Conservation (phyloP, 2,113 vertebrate genomes). For the Strix aluco region DNA sequence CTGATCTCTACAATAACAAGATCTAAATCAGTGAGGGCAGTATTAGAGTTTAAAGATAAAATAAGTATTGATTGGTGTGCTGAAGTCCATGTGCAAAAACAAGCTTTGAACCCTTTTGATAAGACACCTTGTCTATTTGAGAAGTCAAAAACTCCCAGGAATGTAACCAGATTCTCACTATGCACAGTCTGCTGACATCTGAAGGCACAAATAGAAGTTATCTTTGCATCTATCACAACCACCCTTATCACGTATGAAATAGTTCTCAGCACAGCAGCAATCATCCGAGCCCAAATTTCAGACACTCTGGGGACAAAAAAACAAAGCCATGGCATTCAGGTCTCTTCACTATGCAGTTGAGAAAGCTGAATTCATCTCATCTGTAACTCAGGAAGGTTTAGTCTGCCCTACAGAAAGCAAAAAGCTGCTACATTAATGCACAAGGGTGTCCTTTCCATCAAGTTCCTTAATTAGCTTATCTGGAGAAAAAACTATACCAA, state of each 20-base stretch:
- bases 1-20: conserved; percentile 4
- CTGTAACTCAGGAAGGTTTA: conserved; percentile 27
- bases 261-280: not conserved
- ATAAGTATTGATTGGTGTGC: conserved; percentile 37
- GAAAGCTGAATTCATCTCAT: not conserved
- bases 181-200: not conserved
- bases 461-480: conserved; percentile 76
- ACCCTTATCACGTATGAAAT: not conserved
- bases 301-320: not conserved
- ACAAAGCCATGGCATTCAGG: not conserved
- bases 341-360: not conserved
- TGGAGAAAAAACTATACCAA: conserved; percentile 74
- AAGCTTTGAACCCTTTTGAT: conserved; percentile 18
- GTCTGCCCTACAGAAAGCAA: conserved; percentile 48
- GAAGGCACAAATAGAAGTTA: not conserved
- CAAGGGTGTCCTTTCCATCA: conserved; percentile 55
- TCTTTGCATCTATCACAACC: not conserved
- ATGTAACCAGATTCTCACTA: not conserved
- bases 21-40: conserved; percentile 28
- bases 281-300: not conserved
- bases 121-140: not conserved
- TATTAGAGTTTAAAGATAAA: conserved; percentile 43
- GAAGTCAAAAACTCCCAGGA: not conserved
- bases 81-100: not conserved
- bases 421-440: conserved; percentile 51